Evolutionary conservation across 53 echinoderm and acorn worm species (phyloP).

Genomic region (Mesocentrotus franciscanus): DNA sequence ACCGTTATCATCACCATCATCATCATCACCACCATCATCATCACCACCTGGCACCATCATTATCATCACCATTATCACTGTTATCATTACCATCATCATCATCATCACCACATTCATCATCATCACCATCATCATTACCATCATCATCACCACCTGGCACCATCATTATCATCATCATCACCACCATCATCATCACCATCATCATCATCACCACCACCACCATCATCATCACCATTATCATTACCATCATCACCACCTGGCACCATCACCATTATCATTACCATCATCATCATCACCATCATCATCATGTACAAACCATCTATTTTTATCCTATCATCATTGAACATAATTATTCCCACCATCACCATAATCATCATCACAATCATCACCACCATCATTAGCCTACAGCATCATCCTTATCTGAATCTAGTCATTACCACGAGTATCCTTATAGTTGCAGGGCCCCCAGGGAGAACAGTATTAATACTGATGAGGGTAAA

Average conservation of each 20-base stretch:
- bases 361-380: conserved; percentile 9
- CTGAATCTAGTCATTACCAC: background rate
- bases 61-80: background rate
- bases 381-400: background rate
- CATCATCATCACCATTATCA: background rate
- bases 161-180: background rate
- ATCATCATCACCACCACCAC: background rate
- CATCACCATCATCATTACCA: background rate
- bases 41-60: too few relatives aligned
- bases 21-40: background rate
- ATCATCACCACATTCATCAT: background rate
- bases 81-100: background rate
- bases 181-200: background rate
- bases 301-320: background rate
- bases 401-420: background rate
- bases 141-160: background rate
- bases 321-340: background rate
- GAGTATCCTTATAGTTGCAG: background rate
- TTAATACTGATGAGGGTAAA: background rate
- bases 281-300: background rate
- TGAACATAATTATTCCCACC: background rate
- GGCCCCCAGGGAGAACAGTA: too few relatives aligned
- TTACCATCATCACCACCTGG: background rate
- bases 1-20: background rate
- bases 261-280: background rate